Evolutionary conservation across 2,888 invertebrate species (phyloP), one percentile per base, ranked within the genome.

Genomic region (Bombylius major): DNA sequence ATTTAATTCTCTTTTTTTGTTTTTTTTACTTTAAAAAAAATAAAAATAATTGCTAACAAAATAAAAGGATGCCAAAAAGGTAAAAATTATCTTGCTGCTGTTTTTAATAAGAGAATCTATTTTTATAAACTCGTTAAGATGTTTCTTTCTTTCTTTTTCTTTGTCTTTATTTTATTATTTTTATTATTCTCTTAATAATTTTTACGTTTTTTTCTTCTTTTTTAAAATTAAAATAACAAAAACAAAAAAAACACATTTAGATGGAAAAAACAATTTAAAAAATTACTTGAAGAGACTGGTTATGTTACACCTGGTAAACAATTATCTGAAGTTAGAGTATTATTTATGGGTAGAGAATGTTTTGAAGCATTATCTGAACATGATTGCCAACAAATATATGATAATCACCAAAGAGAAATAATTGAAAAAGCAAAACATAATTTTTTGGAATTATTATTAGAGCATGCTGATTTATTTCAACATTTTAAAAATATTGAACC

Each of bases 291-390:
- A 72, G 94, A 94, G 72, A 94, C 94, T 1, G 89, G 91, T 4
- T 94, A 95, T 73, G 93, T 96, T 39, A 94, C 93, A 0, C 93
- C 95, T 3, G 96, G 96, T n/a, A 94, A 95, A 75, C 86, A 88
- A 65, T 75, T 96, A 61, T 84, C 87, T 0, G 96, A 96, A 74
- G 92, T 94, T 45, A 78, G 89, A 53, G 90, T 95, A 5, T 78
- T 94, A 57, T 88, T 97, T 69, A 89, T 94, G 87, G 96, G 95
- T 0, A 81, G 94, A 47, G 94, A 95, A 72, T 94, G 94, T 69
- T 96, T 91, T 72, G 94, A 94, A 73, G 89, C 90, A 12, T 78
- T 97, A 53, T 84, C 89, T 0, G 93, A 93, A 65, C 84, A 86
- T 56, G 95, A 96, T 69, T 89, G 91, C 67, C 88, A 90, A 69